A percentile compares a stretch with the other conserved stretches of the same genome.
Evolutionary conservation across 1,140 invertebrate genomes (phyloP).

Genomic region (Nasonia giraulti): DNA sequence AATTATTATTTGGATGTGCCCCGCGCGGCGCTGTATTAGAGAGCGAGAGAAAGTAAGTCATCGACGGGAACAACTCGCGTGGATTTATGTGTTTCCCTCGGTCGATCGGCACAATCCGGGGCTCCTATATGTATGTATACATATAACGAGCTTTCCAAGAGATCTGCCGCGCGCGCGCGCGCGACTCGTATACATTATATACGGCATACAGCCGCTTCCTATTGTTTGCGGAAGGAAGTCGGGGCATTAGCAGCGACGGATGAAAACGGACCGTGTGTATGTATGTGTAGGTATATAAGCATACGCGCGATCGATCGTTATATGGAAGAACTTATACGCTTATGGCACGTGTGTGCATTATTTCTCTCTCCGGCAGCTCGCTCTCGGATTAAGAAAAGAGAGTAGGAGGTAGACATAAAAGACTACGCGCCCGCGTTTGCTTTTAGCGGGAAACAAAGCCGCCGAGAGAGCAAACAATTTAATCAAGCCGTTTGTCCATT

Average conservation of each 20-base stretch:
- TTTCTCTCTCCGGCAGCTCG: not conserved
- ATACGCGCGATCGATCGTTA: too few species aligned
- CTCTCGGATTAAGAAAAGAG: not conserved
- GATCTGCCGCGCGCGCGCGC: too few species aligned
- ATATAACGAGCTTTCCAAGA: not conserved
- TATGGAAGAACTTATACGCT: too few species aligned
- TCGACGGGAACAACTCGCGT: not conserved
- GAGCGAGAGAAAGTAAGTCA: not conserved
- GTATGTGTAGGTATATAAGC: too few species aligned
- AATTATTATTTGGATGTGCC: not conserved
- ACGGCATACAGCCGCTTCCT: not conserved
- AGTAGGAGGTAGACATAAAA: not conserved
- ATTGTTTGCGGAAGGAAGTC: slow-evolving; percentile 35
- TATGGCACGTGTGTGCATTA: too few species aligned
- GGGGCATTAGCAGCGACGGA: slow-evolving; percentile 46
- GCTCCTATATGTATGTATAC: too few species aligned
- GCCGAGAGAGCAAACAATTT: slow-evolving; percentile 49
- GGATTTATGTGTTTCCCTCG: slow-evolving; percentile 16
- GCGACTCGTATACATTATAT: not conserved
- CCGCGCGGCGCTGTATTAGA: too few species aligned
- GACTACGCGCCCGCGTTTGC: not conserved
- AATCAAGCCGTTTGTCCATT: slow-evolving; percentile 38
- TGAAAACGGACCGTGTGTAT: not conserved
- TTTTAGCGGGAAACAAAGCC: slow-evolving; percentile 44
- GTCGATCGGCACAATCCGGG: not conserved